phyloP scores from a whole-genome alignment of 2,113 vertebrate genomes.

The Sminthopsis crassicaudata region DNA sequence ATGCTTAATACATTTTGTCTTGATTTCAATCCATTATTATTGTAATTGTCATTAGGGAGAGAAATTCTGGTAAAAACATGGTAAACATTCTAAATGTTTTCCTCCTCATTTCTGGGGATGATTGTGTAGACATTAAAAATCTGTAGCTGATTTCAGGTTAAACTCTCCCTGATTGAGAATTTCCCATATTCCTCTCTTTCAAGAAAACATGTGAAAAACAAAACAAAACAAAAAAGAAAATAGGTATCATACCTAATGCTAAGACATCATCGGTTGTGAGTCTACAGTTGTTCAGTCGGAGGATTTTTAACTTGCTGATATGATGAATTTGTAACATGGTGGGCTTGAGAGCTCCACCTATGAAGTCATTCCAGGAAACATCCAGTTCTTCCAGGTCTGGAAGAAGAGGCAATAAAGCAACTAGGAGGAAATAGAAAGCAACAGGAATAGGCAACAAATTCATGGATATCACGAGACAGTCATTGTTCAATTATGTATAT shows the following conservation, averaged over 20 bases:
- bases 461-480: background rate
- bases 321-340: slow-evolving; percentile 87
- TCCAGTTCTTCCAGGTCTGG: slow-evolving; percentile 89
- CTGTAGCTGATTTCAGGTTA: background rate
- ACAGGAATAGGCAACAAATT: background rate
- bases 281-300: slow-evolving; percentile 89
- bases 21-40: background rate
- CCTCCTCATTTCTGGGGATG: slow-evolving; percentile 26
- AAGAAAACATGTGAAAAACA: too few relatives aligned
- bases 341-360: slow-evolving; percentile 85
- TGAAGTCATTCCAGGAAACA: slow-evolving; percentile 92
- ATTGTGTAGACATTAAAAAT: slow-evolving; percentile 40
- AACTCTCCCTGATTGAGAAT: background rate
- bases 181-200: background rate
- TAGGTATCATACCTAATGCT: slow-evolving; percentile 85
- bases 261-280: slow-evolving; percentile 85
- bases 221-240: background rate
- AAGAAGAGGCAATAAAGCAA: slow-evolving; percentile 85
- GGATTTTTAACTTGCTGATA: slow-evolving; percentile 82
- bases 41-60: background rate
- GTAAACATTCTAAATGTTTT: background rate
- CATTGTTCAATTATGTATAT: background rate
- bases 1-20: background rate
- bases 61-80: background rate
- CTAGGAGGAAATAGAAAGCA: slow-evolving; percentile 71